A percentile compares a stretch with the other conserved stretches of the same genome.
phyloP scores from a whole-genome alignment of 2,113 vertebrate species.

The Cyprinodon variegatus region DNA sequence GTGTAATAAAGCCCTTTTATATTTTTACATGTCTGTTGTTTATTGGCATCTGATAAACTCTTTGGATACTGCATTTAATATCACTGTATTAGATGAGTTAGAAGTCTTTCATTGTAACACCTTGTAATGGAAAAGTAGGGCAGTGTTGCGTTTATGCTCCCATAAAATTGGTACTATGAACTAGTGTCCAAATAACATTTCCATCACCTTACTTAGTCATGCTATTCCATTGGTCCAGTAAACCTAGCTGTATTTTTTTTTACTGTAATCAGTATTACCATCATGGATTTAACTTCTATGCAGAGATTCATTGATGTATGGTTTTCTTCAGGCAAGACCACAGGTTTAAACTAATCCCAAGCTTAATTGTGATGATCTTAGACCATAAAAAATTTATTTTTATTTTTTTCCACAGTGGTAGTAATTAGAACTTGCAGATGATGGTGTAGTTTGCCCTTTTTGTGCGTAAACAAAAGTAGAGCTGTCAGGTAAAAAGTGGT shows the following conservation, averaged over 20 bases:
- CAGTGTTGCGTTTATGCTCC: conserved; percentile 21
- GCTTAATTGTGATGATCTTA: background rate
- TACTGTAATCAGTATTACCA: background rate
- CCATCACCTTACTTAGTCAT: conserved; percentile 2
- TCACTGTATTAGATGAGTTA: background rate
- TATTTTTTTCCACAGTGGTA: background rate
- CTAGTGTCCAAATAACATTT: background rate
- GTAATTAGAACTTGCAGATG: background rate
- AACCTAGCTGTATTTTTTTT: background rate
- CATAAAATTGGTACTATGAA: background rate
- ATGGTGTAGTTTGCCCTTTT: no score
- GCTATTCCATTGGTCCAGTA: background rate
- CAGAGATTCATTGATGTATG: background rate
- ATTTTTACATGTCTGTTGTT: conserved; percentile 51
- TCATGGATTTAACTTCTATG: background rate
- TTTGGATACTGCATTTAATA: background rate
- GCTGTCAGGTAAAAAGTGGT: no score
- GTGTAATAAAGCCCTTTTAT: conserved; percentile 80
- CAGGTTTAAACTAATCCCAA: background rate
- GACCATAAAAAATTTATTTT: background rate
- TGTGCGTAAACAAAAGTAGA: no score
- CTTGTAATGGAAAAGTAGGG: conserved; percentile 20
- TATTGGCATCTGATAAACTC: background rate
- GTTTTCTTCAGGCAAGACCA: background rate
- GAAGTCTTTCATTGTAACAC: conserved; percentile 3